Evolutionary conservation across 1,140 invertebrate species (phyloP).

Genomic region (Saxidomus purpurata): DNA sequence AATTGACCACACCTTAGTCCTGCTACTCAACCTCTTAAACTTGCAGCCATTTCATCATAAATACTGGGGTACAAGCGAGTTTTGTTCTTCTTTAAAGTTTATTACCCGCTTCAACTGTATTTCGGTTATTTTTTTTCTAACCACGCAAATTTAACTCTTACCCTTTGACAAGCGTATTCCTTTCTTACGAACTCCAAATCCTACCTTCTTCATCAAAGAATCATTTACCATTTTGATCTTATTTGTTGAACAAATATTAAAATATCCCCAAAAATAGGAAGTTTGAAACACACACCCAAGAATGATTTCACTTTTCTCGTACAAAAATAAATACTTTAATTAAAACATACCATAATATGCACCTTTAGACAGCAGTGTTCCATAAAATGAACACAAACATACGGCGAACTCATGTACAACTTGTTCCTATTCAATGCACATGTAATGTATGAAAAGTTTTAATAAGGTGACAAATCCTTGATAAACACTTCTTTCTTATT

Average conservation of each 20-base stretch:
- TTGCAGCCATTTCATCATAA: no score
- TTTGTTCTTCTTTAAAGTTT: no score
- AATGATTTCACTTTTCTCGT: background rate
- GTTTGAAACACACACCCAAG: background rate
- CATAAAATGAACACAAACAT: slow-evolving; percentile 13
- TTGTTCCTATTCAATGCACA: slow-evolving; percentile 12
- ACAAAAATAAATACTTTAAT: background rate
- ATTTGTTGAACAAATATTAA: background rate
- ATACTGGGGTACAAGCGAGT: no score
- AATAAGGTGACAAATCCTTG: background rate
- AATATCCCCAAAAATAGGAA: no score
- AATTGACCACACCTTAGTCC: no score
- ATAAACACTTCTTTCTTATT: background rate
- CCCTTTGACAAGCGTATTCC: slow-evolving; percentile 28
- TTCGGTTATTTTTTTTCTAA: no score
- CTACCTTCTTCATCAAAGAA: background rate
- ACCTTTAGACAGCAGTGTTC: slow-evolving; percentile 15
- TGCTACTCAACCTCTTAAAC: no score
- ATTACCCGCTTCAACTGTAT: no score
- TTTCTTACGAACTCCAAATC: slow-evolving; percentile 21
- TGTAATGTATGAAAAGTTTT: background rate
- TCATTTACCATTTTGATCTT: slow-evolving; percentile 16
- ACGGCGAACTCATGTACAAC: background rate
- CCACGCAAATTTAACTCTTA: slow-evolving; percentile 4
- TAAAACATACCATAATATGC: slow-evolving; percentile 29